Conservation (phyloP, 1,140 invertebrate species). For the Acromyrmex charruanus region DNA sequence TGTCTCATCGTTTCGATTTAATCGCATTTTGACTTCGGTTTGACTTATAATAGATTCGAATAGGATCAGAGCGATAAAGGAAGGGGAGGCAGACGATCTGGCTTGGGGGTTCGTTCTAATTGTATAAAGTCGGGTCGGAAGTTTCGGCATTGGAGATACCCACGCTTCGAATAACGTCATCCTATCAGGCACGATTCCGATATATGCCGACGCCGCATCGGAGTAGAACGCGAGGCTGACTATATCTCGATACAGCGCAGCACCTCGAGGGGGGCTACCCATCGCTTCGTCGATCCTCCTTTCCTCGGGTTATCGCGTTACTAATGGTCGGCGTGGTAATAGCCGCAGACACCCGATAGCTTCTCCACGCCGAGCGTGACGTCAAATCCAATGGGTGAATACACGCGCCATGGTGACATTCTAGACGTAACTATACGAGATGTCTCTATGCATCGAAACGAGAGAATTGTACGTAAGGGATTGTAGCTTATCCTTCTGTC, state of each 20-base stretch:
- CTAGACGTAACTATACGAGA: neutral
- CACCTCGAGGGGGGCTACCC: conserved; percentile 57
- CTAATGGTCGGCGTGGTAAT: conserved; percentile 78
- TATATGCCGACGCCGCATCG: conserved; percentile 40
- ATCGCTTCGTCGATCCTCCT: conserved; percentile 68
- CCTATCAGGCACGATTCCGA: conserved; percentile 54
- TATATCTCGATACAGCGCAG: conserved; percentile 46
- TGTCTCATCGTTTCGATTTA: neutral
- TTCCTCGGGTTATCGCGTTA: conserved; percentile 78
- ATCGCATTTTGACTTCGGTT: neutral
- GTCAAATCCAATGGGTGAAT: conserved; percentile 40
- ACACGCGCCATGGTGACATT: conserved; percentile 21
- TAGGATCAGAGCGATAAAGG: conserved; percentile 35
- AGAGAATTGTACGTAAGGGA: neutral
- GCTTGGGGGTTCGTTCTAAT: conserved; percentile 49
- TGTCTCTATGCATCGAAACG: neutral
- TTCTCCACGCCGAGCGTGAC: conserved; percentile 63
- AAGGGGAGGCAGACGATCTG: neutral
- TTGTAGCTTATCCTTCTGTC: neutral
- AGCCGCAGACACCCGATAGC: conserved; percentile 78
- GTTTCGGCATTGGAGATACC: conserved; percentile 58
- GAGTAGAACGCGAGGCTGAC: conserved; percentile 18
- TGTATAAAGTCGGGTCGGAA: conserved; percentile 59
- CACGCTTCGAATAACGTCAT: conserved; percentile 61
- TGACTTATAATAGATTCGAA: conserved; percentile 22